Evolutionary conservation across 2,888 invertebrate species (phyloP).

Genomic region (Cheilosia scutellata): DNA sequence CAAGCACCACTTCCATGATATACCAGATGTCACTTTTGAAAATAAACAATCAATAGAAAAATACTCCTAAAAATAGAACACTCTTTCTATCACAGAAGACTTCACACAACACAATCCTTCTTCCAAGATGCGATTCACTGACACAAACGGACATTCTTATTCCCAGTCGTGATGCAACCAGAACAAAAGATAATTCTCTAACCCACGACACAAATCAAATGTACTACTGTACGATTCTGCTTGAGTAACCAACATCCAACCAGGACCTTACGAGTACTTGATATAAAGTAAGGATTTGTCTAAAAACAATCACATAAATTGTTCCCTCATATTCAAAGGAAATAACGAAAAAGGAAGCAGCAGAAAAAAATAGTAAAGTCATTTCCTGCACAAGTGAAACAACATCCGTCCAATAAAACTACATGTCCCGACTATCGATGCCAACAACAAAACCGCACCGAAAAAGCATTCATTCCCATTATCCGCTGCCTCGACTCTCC

Average conservation of each 20-base stretch:
- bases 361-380: constrained; percentile 13
- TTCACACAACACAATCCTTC: too few relatives aligned
- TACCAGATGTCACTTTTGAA: too few relatives aligned
- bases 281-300: constrained; percentile 8
- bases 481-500: constrained; percentile 5
- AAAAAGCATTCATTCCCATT: constrained; percentile 35
- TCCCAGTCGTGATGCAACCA: not conserved
- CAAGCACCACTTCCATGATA: too few relatives aligned
- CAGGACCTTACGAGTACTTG: constrained; percentile 21
- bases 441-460: constrained; percentile 44
- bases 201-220: constrained; percentile 40
- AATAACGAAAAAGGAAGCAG: constrained; percentile 26
- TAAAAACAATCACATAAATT: constrained; percentile 63
- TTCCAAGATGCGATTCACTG: not conserved
- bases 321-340: constrained; percentile 21
- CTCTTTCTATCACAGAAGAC: too few relatives aligned
- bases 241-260: constrained; percentile 24
- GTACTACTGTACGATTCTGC: constrained; percentile 14
- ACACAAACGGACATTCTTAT: not conserved
- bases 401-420: constrained; percentile 54
- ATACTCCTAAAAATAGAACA: too few relatives aligned
- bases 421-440: constrained; percentile 55
- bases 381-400: constrained; percentile 35
- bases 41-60: too few relatives aligned
- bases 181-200: constrained; percentile 9